Conservation (phyloP, 2,888 invertebrate genomes). For the Corbicula japonica region DNA sequence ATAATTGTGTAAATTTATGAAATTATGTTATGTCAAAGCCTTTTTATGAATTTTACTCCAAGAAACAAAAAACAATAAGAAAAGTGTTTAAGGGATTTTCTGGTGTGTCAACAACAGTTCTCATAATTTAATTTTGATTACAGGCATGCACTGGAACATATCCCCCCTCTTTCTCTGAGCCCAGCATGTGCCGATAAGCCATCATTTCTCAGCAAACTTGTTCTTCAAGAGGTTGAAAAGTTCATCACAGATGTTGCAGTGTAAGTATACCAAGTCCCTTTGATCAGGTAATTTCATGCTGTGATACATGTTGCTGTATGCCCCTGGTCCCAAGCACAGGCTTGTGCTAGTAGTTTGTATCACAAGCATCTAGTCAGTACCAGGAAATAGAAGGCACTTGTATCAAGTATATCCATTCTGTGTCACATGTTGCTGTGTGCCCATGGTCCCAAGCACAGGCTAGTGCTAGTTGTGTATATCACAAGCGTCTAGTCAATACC, state of each 20-base stretch:
- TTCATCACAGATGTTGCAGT: constrained; percentile 81
- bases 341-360: not conserved
- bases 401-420: too few relatives aligned
- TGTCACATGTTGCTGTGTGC: too few relatives aligned
- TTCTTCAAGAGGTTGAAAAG: constrained; percentile 83
- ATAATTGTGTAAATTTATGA: too few relatives aligned
- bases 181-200: constrained; percentile 83
- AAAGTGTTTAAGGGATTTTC: too few relatives aligned
- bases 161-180: constrained; percentile 84
- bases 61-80: too few relatives aligned
- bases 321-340: not conserved
- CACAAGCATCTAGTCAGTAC: constrained; percentile 2
- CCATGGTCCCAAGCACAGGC: constrained; percentile 1
- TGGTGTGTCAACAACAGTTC: not conserved
- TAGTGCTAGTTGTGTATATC: not conserved
- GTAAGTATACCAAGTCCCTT: constrained; percentile 73
- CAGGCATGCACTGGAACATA: constrained; percentile 82
- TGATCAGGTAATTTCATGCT: not conserved
- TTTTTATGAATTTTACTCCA: constrained; percentile 45
- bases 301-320: too few relatives aligned
- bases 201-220: constrained; percentile 82
- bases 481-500: too few relatives aligned
- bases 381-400: constrained; percentile 1
- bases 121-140: constrained; percentile 18
- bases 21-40: too few relatives aligned